phyloP scores from a whole-genome alignment of 2,113 vertebrate genomes.

The Vulpes ferrilata region DNA sequence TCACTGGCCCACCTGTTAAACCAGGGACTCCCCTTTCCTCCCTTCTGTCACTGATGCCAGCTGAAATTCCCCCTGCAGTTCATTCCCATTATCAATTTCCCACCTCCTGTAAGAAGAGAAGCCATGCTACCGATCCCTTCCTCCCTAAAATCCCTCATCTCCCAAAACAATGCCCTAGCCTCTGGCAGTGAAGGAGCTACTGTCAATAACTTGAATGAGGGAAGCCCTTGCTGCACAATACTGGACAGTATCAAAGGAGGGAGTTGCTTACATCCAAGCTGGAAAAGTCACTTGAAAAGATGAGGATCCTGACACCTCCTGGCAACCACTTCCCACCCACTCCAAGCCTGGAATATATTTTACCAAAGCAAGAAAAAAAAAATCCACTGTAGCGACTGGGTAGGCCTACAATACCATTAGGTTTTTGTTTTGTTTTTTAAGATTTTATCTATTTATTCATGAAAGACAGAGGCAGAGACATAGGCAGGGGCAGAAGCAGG shows the following conservation, averaged over 20 bases:
- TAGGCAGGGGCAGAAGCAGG: too few species aligned
- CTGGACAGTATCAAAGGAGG: not conserved
- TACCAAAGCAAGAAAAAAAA: not conserved
- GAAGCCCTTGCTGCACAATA: not conserved
- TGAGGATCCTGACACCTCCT: not conserved
- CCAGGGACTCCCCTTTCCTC: not conserved
- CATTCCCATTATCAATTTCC: not conserved
- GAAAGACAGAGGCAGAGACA: too few species aligned
- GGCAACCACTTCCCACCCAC: too few species aligned
- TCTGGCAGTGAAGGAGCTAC: not conserved
- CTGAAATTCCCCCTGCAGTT: not conserved
- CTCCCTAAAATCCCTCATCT: not conserved
- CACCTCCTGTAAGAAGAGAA: not conserved
- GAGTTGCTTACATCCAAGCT: not conserved
- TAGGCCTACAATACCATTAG: not conserved
- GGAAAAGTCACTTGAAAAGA: not conserved
- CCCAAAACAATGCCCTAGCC: not conserved
- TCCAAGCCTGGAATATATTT: not conserved
- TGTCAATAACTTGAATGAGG: not conserved
- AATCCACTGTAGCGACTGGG: not conserved
- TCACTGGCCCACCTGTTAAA: not conserved
- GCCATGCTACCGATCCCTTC: not conserved
- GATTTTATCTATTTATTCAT: too few species aligned
- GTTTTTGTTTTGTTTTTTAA: too few species aligned
- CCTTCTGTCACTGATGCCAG: not conserved